Conservation (phyloP, 2,888 invertebrate genomes). For the Pammene fasciana region DNA sequence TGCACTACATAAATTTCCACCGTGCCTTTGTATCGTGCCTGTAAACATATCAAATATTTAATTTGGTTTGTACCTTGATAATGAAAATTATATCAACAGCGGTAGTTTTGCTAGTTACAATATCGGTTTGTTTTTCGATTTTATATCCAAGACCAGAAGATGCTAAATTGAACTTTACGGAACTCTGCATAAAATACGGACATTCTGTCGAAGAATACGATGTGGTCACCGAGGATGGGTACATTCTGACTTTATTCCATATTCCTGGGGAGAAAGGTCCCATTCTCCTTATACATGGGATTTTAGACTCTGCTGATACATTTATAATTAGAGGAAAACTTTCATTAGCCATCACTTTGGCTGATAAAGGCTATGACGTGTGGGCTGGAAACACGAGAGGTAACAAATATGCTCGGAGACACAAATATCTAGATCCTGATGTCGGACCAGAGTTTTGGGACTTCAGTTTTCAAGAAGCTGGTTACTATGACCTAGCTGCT, state of each 20-base stretch:
- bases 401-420: constrained; percentile 18
- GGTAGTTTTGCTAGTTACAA: neutral
- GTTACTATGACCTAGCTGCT: constrained; percentile 41
- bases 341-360: constrained; percentile 50
- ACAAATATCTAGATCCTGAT: constrained; percentile 35
- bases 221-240: constrained; percentile 55
- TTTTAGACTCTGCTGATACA: constrained; percentile 51
- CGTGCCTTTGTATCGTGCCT: neutral
- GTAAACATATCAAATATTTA: neutral
- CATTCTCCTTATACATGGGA: constrained; percentile 52
- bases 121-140: neutral
- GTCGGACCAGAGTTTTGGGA: constrained; percentile 37
- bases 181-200: constrained; percentile 47
- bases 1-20: neutral
- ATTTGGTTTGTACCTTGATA: neutral
- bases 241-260: constrained; percentile 51
- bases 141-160: constrained; percentile 25
- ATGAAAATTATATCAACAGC: neutral
- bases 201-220: constrained; percentile 45
- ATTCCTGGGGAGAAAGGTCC: constrained; percentile 48
- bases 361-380: constrained; percentile 50
- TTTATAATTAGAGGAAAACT: constrained; percentile 52
- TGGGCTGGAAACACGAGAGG: constrained; percentile 40
- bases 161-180: constrained; percentile 44
- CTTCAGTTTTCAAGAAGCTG: constrained; percentile 43